These are phyloP conservation scores for Mesorhabditis sp. DNA, from an alignment of 2,888 invertebrate genomes.

Conservation along the genomic window DNA sequence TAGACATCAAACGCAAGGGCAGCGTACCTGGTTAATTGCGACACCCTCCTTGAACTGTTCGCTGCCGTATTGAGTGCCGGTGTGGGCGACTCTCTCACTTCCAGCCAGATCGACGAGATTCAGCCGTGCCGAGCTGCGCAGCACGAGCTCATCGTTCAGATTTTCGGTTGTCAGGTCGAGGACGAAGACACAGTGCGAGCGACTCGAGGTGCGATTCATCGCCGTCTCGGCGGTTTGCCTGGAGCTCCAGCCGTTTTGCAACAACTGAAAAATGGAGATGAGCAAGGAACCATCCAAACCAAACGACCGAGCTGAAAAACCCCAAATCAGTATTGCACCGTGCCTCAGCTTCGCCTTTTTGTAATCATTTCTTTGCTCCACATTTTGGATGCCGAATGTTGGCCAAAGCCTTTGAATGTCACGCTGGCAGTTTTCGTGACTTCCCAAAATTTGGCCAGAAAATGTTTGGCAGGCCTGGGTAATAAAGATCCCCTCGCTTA, in stretches of 20 bases:
- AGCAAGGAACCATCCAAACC: constrained; percentile 17
- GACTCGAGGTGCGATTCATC: constrained; percentile 61
- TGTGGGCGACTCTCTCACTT: constrained; percentile 60
- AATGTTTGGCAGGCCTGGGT: too few species aligned
- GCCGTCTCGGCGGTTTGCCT: constrained; percentile 59
- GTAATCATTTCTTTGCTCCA: too few species aligned
- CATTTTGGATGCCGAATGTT: too few species aligned
- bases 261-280: constrained; percentile 5
- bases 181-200: constrained; percentile 61
- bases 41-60: constrained; percentile 60
- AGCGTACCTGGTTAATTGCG: constrained; percentile 58
- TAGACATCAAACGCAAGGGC: neutral
- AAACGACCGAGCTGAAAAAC: too few species aligned
- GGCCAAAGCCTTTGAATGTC: too few species aligned
- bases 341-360: constrained; percentile 51
- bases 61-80: constrained; percentile 54
- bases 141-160: constrained; percentile 54
- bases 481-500: too few species aligned
- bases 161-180: constrained; percentile 56
- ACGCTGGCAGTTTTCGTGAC: too few species aligned
- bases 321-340: too few species aligned
- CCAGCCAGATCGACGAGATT: constrained; percentile 63
- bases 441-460: too few species aligned
- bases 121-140: constrained; percentile 58
- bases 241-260: constrained; percentile 57